A percentile compares a stretch with the other conserved stretches of the same genome.
phyloP scores from a whole-genome alignment of 2,888 invertebrate species.

The Thereva unica region DNA sequence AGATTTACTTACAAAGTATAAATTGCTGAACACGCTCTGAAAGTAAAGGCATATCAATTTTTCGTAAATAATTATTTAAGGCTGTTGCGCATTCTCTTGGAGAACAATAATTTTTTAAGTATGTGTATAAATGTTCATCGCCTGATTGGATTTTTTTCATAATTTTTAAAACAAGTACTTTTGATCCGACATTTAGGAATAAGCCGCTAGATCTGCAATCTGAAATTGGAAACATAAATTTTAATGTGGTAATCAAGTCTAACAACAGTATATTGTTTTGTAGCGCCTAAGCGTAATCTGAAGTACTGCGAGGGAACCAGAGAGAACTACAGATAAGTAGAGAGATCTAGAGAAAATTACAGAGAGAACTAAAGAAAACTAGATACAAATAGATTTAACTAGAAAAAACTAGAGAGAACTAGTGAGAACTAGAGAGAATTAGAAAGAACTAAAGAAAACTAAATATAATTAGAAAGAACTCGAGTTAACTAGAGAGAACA shows the following conservation, averaged over 20 bases:
- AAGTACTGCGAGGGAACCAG: neutral
- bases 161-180: constrained; percentile 36
- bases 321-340: no score
- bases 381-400: no score
- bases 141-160: constrained; percentile 38
- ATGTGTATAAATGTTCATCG: constrained; percentile 36
- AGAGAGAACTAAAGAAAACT: no score
- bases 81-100: constrained; percentile 42
- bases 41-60: constrained; percentile 37
- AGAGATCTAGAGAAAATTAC: no score
- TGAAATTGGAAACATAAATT: constrained; percentile 15
- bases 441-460: no score
- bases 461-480: no score
- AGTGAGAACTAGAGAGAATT: no score
- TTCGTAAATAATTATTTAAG: constrained; percentile 35
- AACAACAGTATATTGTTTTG: no score
- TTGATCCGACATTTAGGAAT: constrained; percentile 40
- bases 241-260: no score
- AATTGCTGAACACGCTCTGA: constrained; percentile 39
- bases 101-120: constrained; percentile 34
- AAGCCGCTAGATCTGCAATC: constrained; percentile 37
- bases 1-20: constrained; percentile 32
- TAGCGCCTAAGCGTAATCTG: no score
- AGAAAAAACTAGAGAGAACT: no score
- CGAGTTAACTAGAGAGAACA: no score